Base-by-base conservation (phyloP, 2,888 invertebrate genomes). In the Bugula neritina region DNA sequence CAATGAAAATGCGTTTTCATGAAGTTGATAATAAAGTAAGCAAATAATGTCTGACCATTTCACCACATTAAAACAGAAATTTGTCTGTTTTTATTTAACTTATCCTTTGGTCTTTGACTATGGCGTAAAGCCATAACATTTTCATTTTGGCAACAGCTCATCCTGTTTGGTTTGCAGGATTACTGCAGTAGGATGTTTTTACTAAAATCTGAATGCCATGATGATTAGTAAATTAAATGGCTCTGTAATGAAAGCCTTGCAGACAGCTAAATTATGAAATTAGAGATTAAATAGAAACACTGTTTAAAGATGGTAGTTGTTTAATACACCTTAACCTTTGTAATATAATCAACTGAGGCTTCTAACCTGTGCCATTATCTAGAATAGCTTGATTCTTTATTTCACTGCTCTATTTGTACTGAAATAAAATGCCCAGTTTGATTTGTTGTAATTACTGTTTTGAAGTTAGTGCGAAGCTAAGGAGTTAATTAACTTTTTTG, bases 391-490 rank as follows among this genome's bases (percentile, higher is more conserved):
- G 43, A 43, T 43, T 43, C 43, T 43, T 43, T 43, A 43, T 55
- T 17, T 55, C 25, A 17, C 21, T 17, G 23, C 55, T 55, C 31
- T 3, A 63, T 63, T 63, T 31, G 31, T 63, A 63, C 63, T 63
- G 27, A 63, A 63, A 63, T 63, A 63, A 63, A 63, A 63, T 63
- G 63, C 31, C 31, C 31, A 63, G 63, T 63, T 63, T 63, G 63
- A 63, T 63, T 63, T 63, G 63, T 63, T 63, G 63, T 63, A 63
- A 63, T 63, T 63, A 63, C 63, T 63, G 63, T 63, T 63, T 63
- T 63, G 63, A 63, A 63, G 63, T 63, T 63, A 63, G 63, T 63
- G 63, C 63, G 63, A 63, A 63, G 63, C 63, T 63, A 63, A 25
- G 63, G 63, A 63, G 63, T 63, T 63, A 63, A 63, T 63, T 63